Evolutionary conservation across 2,113 vertebrate genomes (phyloP), one percentile per base, ranked within the genome.

Genomic region (Lates calcarifer): DNA sequence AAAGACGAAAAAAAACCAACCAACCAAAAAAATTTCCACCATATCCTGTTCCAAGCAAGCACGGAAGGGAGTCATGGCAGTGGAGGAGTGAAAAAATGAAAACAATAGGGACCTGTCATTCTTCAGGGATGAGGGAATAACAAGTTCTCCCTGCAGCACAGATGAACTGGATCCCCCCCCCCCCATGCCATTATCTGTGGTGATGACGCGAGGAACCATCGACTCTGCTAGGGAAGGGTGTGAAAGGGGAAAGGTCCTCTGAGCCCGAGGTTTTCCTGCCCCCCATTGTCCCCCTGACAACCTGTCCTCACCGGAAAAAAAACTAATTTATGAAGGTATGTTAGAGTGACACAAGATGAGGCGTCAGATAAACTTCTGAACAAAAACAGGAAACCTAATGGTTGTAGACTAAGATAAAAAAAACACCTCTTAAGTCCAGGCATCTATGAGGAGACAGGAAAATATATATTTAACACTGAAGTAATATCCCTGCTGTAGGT

Each of bases 81-180:
- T 37, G 79, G 58, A 91, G 82, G 87, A 93, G 81, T 87, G 83
- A 91, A 58, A 68, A 79, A 82, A 85, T 51, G 69, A 75, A 92
- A 93, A 95, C 95, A 95, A 94, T 95, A 81, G 93, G 86, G 91
- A 94, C 55, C 92, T 92, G 92, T 92, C 94, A 92, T 86, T 90
- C 92, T 93, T 90, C 79, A 6, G 81, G 77, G 83, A 88, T 77
- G 84, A 79, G 88, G 67, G 81, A 90, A 94, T 88, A 94, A 95
- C 93, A 95, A 93, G 90, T 91, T 87, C 87, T 90, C 91, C 92
- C 88, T 61, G 57, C 76, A 72, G 87, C 31, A 20, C 85, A 47
- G 80, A 70, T 73, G 14, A 56, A 61, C 88, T 79, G 90, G 88
- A 84, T 70, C 17, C 83, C 76, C 65, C 63, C 51, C 39, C 10